phyloP scores from a whole-genome alignment of 2,888 invertebrate genomes.

The Pollenia labialis region DNA sequence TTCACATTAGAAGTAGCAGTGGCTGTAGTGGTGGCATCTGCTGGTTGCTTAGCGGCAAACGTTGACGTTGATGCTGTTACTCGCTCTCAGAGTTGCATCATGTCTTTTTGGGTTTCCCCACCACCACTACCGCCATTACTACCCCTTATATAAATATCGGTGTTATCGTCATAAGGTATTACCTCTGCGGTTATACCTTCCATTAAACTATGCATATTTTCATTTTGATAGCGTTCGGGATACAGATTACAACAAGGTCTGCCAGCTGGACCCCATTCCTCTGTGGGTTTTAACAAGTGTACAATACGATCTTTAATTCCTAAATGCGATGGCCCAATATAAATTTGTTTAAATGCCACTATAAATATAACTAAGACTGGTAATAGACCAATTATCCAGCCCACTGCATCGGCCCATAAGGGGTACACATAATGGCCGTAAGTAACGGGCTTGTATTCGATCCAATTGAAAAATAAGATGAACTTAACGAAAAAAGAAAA shows the following conservation, averaged over 20 bases:
- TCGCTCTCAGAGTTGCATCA: conserved; percentile 85
- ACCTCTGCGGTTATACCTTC: conserved; percentile 77
- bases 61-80: conserved; percentile 83
- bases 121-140: conserved; percentile 74
- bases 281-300: conserved; percentile 87
- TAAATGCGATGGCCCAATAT: conserved; percentile 86
- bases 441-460: conserved; percentile 90
- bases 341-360: conserved; percentile 86
- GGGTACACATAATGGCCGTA: conserved; percentile 92
- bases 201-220: conserved; percentile 85
- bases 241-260: conserved; percentile 81
- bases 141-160: conserved; percentile 67
- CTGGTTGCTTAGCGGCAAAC: conserved; percentile 70
- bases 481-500: conserved; percentile 85
- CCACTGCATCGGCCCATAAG: conserved; percentile 90
- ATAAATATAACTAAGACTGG: conserved; percentile 89
- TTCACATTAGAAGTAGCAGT: conserved; percentile 59
- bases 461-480: conserved; percentile 91
- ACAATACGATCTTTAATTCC: conserved; percentile 86
- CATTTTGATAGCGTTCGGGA: conserved; percentile 80
- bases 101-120: conserved; percentile 75
- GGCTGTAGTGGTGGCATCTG: conserved; percentile 59
- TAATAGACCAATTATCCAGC: conserved; percentile 90
- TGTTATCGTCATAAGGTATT: conserved; percentile 76
- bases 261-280: conserved; percentile 89